Conservation (phyloP, 2,113 vertebrate genomes). For the Alosa alosa region DNA sequence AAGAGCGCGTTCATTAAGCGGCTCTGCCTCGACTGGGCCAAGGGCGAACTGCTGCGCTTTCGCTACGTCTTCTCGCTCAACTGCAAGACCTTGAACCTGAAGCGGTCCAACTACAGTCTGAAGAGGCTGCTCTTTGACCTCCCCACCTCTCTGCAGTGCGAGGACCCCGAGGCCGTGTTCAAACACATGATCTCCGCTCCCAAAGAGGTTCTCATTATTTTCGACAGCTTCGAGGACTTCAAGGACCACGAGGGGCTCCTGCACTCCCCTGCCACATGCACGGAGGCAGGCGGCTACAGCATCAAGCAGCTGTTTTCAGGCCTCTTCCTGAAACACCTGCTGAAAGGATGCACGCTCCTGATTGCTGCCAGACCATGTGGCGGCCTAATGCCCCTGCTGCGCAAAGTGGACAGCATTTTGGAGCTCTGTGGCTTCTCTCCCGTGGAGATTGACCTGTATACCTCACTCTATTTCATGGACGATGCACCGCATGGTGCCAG, state of each 20-base stretch:
- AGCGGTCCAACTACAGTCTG: conserved; percentile 64
- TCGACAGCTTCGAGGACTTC: conserved; percentile 87
- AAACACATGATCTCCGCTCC: conserved; percentile 73
- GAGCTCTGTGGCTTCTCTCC: conserved; percentile 80
- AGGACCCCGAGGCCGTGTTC: conserved; percentile 65
- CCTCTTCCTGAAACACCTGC: conserved; percentile 81
- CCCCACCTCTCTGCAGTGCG: conserved; percentile 54
- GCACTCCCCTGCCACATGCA: conserved; percentile 48
- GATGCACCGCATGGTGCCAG: conserved; percentile 26
- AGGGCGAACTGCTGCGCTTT: conserved; percentile 75
- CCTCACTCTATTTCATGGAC: conserved; percentile 71
- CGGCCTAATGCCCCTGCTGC: conserved; percentile 72
- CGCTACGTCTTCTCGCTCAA: conserved; percentile 84
- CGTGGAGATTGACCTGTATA: conserved; percentile 71
- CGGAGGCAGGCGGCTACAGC: conserved; percentile 55
- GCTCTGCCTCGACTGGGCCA: conserved; percentile 84
- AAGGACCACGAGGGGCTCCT: conserved; percentile 72
- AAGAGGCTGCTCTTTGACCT: conserved; percentile 75
- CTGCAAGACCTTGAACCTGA: conserved; percentile 67
- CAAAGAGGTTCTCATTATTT: conserved; percentile 79
- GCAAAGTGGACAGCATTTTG: conserved; percentile 76
- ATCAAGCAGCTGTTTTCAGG: conserved; percentile 75
- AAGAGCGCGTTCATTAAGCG: conserved; percentile 81
- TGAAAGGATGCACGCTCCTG: conserved; percentile 82
- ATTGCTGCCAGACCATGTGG: conserved; percentile 78